Evolutionary conservation across 2,113 vertebrate species (phyloP), one percentile per base, ranked within the genome.

Genomic region (Strix uralensis): DNA sequence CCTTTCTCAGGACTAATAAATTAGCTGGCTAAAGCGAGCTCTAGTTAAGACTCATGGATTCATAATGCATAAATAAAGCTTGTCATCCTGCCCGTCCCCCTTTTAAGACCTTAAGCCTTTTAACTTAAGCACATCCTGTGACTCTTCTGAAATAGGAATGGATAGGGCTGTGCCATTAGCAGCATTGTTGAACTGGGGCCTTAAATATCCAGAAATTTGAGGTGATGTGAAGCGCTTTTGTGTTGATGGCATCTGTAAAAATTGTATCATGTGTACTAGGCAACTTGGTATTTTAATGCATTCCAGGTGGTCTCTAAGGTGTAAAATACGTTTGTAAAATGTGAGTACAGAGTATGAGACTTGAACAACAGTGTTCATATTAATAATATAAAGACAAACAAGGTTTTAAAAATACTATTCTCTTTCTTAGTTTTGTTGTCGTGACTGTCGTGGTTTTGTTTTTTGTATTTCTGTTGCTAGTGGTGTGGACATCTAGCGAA

Each of bases 401-500:
- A 25, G 2, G 2, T 1, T 30, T 54, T 3, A 1, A 55, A 42
- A n/a, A 10, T 26, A 7, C 11, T 32, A 0, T n/a, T 22, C 51
- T 42, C 34, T 58, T 55, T 7, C 36, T 77, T 46, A 5, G 1
- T 46, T 90, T 18, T 29, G 49, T 15, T 51, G 49, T 55, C 10
- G 0, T 14, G 0, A 36, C 17, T 4, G 40, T 15, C 1, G 0
- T 10, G 2, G 3, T 1, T 61, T 67, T 15, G 17, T 0, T 5
- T 46, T n/a, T 40, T 62, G 20, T 11, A 3, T 58, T 74, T 30
- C 54, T 49, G 0, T 18, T 7, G 26, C 15, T 49, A 7, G 58
- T 5, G 38, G 10, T 29, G 38, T 42, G 51, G 67, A 32, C 22
- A 15, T 32, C 25, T 29, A 58, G 80, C 15, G 59, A 17, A 69